Conservation (phyloP, 2,113 vertebrate genomes). For the Manacus vitellinus region DNA sequence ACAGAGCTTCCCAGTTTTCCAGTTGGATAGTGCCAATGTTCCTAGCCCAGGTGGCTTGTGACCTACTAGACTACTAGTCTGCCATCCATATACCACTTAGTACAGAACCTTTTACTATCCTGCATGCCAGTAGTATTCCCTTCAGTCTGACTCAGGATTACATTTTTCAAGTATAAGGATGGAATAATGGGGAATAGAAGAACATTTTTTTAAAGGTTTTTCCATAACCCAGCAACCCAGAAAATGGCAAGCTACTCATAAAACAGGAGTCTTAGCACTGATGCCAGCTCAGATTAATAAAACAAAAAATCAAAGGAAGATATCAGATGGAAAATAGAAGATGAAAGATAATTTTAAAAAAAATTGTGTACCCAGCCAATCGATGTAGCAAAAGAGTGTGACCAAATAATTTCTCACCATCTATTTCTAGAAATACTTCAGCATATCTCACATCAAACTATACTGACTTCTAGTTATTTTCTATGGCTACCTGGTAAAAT, state of each 20-base stretch:
- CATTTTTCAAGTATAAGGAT: not conserved
- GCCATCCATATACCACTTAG: not conserved
- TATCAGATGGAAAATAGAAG: not conserved
- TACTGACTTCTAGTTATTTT: not conserved
- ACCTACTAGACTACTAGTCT: not conserved
- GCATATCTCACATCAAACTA: not conserved
- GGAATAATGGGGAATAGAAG: not conserved
- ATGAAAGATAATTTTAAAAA: not conserved
- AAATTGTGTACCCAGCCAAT: not conserved
- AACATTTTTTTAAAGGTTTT: not conserved
- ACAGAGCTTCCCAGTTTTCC: not conserved
- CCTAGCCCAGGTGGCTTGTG: not conserved
- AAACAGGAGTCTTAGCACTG: not conserved
- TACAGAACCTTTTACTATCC: not conserved
- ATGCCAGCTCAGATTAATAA: not conserved
- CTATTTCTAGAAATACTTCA: not conserved
- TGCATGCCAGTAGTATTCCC: accelerated
- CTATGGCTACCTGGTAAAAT: not conserved
- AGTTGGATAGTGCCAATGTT: not conserved
- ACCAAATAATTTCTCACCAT: not conserved
- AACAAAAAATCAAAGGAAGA: not conserved
- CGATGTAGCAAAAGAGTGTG: not conserved
- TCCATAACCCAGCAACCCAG: not conserved
- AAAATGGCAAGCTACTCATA: not conserved
- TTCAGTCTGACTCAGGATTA: not conserved